Base-by-base conservation (phyloP, 1,140 invertebrate species). In the Stegodyphus dumicola region DNA sequence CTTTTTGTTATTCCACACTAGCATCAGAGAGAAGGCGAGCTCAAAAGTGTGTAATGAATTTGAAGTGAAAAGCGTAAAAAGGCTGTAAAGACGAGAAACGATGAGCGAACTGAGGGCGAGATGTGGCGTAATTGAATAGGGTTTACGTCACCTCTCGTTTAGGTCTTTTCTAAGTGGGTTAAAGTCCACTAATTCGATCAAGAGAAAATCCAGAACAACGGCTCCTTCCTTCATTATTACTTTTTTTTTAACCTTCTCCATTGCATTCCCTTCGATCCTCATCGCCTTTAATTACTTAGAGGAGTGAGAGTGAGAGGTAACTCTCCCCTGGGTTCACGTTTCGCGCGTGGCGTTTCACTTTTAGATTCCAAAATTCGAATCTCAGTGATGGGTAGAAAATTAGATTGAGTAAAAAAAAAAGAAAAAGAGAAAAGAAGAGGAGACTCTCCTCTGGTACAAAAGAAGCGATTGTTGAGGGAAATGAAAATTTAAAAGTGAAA, bases 101-200 rank as follows among this genome's bases (percentile, higher is more conserved):
- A 33, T 33, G 33, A 33, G 33, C 33, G 33, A 33, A 33, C 33
- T 54, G 10, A 18, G 10, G 15, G 11, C 18, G 15, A 6, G 76
- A n/a, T 17, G n/a, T 48, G 11, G 49, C 54, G 53, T 79, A 79
- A 79, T 79, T 79, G 77, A 79, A 79, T 79, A 69, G 77, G 66
- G 10, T 69, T 48, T 11, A 49, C 77, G 66, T 79, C 76, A 77
- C 76, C 76, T 79, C 77, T 54, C 77, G 51, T 79, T 79, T 69
- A 48, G 51, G 18, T 70, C 18, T 6, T 9, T 56, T 53, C 65
- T 79, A 79, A 79, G 66, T 79, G 52, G 77, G 65, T 79, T 69
- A 79, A 79, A 79, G 65, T 33, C 66, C 66, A 66, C 77, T 79
- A 79, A 79, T 79, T 79, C 66, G 77, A 79, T 79, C 77, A 79